These are phyloP conservation scores for Casuarius casuarius DNA, from an alignment of 2,113 vertebrate species.

Conservation along the genomic window DNA sequence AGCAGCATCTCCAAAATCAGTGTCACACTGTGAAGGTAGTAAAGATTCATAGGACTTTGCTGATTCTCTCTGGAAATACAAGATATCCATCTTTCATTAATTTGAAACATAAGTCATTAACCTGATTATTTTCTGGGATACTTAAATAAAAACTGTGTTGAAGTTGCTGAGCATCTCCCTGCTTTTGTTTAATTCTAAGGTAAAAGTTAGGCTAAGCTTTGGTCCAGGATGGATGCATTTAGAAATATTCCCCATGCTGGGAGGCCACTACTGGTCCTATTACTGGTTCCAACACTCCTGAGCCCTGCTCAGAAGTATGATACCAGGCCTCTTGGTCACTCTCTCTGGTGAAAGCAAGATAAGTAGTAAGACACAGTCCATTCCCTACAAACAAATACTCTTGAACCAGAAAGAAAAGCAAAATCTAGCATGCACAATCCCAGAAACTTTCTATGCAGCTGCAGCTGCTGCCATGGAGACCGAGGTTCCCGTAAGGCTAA, in stretches of 20 bases:
- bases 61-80: background rate
- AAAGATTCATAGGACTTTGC: background rate
- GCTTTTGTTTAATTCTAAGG: background rate
- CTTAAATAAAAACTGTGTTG: background rate
- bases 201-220: background rate
- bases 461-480: background rate
- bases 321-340: background rate
- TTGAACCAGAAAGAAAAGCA: background rate
- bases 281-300: background rate
- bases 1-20: background rate
- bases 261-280: background rate
- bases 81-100: background rate
- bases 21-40: background rate
- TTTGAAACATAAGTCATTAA: background rate
- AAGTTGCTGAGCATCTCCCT: background rate
- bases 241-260: background rate
- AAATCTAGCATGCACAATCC: background rate
- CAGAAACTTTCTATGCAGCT: background rate
- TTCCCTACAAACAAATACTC: background rate
- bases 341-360: background rate
- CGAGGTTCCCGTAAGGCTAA: background rate
- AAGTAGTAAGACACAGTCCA: background rate
- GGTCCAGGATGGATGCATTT: background rate
- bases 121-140: background rate
- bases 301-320: background rate